Percentiles rank a stretch among this genome's conserved stretches.
Evolutionary conservation across 2,113 vertebrate genomes (phyloP).

Genomic region (Sclerurus mexicanus): DNA sequence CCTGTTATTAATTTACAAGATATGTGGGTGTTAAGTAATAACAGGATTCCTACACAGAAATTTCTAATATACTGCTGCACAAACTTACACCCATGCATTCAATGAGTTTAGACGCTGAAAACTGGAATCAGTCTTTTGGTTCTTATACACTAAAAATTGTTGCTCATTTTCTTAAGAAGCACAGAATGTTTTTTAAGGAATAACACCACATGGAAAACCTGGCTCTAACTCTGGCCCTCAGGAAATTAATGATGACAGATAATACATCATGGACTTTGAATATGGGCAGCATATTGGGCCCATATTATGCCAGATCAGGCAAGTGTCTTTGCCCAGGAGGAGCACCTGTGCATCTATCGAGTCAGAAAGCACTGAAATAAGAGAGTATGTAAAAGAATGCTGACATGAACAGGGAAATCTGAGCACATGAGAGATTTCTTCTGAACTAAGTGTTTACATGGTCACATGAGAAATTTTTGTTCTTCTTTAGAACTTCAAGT

Average conservation of each 20-base stretch:
- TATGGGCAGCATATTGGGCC: background rate
- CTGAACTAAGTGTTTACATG: background rate
- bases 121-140: background rate
- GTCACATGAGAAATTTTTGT: background rate
- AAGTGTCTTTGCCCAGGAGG: background rate
- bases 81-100: slow-evolving; percentile 17
- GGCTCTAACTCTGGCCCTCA: background rate
- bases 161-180: background rate
- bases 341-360: background rate
- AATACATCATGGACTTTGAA: background rate
- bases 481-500: background rate
- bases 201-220: background rate
- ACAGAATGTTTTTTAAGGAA: background rate
- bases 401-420: background rate
- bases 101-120: background rate
- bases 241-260: background rate
- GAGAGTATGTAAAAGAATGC: background rate
- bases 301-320: background rate
- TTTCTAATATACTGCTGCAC: slow-evolving; percentile 19
- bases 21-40: slow-evolving; percentile 41
- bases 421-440: background rate
- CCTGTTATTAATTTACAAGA: slow-evolving; percentile 41
- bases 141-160: background rate
- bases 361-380: background rate
- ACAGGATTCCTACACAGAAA: background rate